Evolutionary conservation across 2,888 invertebrate genomes (phyloP).

Genomic region (Boloria selene): DNA sequence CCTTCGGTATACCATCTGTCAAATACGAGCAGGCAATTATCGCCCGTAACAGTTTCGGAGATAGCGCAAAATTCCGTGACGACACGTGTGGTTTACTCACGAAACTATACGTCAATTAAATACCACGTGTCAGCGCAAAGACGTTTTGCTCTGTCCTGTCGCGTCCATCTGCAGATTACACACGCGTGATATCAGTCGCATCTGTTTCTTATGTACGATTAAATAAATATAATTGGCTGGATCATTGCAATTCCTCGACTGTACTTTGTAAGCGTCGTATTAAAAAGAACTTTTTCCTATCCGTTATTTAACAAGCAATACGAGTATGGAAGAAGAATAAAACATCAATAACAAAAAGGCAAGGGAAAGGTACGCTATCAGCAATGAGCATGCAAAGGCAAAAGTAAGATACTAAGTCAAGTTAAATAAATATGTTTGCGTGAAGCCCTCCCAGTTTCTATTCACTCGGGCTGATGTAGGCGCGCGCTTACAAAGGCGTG

Average conservation of each 20-base stretch:
- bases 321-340: neutral
- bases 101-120: constrained; percentile 38
- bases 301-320: neutral
- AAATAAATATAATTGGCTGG: constrained; percentile 37
- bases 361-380: constrained; percentile 21
- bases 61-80: constrained; percentile 26
- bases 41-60: constrained; percentile 13
- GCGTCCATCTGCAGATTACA: constrained; percentile 34
- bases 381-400: constrained; percentile 7
- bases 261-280: constrained; percentile 17
- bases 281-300: constrained; percentile 10
- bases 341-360: constrained; percentile 13
- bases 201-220: constrained; percentile 29
- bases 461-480: constrained; percentile 30
- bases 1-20: constrained; percentile 21
- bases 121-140: constrained; percentile 33
- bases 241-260: constrained; percentile 20
- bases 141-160: constrained; percentile 33
- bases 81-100: constrained; percentile 24
- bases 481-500: constrained; percentile 35
- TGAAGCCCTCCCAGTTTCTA: constrained; percentile 35
- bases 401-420: constrained; percentile 32
- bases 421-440: constrained; percentile 34
- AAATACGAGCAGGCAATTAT: constrained; percentile 22
- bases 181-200: constrained; percentile 32